Percentiles rank a stretch among this genome's conserved stretches.
phyloP scores from a whole-genome alignment of 2,797 vertebrate species.

The Acanthurus leucopareius region DNA sequence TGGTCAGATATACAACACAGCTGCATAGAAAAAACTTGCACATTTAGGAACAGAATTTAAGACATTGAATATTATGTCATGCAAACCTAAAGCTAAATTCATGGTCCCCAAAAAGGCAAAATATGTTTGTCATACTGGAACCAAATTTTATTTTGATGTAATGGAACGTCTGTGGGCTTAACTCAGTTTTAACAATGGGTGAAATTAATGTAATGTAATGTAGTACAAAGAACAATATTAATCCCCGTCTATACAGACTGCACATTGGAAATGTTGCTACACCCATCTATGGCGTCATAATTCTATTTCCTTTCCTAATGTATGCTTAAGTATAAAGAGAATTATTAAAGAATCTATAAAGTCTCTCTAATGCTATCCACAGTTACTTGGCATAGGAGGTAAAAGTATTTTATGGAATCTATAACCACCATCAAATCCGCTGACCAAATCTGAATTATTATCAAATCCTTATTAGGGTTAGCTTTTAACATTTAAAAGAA shows the following conservation, averaged over 20 bases:
- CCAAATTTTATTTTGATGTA: slow-evolving; percentile 8
- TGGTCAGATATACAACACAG: slow-evolving; percentile 38
- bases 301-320: too few relatives aligned
- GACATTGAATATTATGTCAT: background rate
- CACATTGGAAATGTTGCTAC: too few relatives aligned
- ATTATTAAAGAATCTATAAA: too few relatives aligned
- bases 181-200: background rate
- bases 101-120: slow-evolving; percentile 5
- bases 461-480: too few relatives aligned
- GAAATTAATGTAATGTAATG: background rate
- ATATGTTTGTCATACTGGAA: slow-evolving; percentile 40
- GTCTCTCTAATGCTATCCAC: too few relatives aligned
- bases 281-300: too few relatives aligned
- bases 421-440: too few relatives aligned
- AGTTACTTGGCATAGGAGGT: too few relatives aligned
- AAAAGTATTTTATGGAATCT: too few relatives aligned
- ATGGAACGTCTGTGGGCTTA: background rate
- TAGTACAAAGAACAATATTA: background rate
- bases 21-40: slow-evolving; percentile 32
- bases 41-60: slow-evolving; percentile 1
- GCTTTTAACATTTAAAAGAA: too few relatives aligned
- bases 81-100: slow-evolving; percentile 2
- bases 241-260: background rate
- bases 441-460: too few relatives aligned
- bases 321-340: too few relatives aligned